Conservation (phyloP, 1,140 invertebrate genomes). For the Battus philenor region DNA sequence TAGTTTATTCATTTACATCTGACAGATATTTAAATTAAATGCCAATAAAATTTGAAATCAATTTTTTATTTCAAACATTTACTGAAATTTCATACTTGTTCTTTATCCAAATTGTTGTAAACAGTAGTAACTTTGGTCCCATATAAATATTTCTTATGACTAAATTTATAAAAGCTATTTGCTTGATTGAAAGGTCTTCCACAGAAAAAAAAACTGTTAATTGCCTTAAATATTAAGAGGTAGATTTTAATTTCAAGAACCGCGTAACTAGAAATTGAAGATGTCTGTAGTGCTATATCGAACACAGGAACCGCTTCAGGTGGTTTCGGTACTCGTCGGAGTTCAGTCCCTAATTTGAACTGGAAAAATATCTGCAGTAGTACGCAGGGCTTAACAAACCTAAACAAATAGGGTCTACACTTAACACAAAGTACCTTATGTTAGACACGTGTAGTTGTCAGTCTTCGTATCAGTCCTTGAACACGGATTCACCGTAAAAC, state of each 20-base stretch:
- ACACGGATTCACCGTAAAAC: conserved; percentile 54
- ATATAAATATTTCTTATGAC: conserved; percentile 29
- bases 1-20: conserved; percentile 3
- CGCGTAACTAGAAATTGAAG: conserved; percentile 47
- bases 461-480: conserved; percentile 71
- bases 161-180: conserved; percentile 36
- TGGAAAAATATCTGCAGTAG: conserved; percentile 31
- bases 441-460: conserved; percentile 66
- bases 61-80: background rate
- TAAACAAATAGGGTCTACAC: conserved; percentile 42
- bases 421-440: conserved; percentile 54
- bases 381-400: conserved; percentile 56
- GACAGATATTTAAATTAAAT: background rate
- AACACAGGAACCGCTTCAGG: conserved; percentile 19
- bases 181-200: conserved; percentile 24
- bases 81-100: conserved; percentile 2
- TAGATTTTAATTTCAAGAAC: conserved; percentile 69
- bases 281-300: conserved; percentile 31
- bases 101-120: conserved; percentile 18
- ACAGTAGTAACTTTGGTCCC: conserved; percentile 59
- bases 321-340: conserved; percentile 7
- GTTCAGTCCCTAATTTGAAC: conserved; percentile 16
- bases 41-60: background rate
- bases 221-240: conserved; percentile 66
- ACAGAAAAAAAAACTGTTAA: conserved; percentile 38